These are phyloP conservation scores for Drosophila emarginata DNA, from an alignment of 2,888 invertebrate genomes.

Conservation along the genomic window DNA sequence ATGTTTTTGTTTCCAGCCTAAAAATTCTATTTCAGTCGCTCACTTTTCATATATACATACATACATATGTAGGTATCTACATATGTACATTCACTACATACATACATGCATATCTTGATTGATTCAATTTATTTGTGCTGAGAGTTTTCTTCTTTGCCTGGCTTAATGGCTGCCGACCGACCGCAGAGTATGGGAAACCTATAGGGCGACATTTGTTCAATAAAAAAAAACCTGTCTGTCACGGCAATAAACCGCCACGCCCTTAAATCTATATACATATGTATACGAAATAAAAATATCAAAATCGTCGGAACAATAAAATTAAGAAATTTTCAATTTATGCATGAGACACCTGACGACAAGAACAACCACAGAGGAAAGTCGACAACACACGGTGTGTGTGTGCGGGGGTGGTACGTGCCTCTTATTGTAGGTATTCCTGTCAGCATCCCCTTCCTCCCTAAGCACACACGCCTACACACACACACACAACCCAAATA, in stretches of 20 bases:
- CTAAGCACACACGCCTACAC: slow-evolving; percentile 4
- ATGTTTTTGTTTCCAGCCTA: not conserved
- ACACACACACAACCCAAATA: slow-evolving; percentile 22
- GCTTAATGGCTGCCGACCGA: slow-evolving; percentile 44
- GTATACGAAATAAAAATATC: slow-evolving; percentile 39
- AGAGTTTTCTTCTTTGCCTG: slow-evolving; percentile 27
- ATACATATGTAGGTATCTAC: not conserved
- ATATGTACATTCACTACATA: not conserved
- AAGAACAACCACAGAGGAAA: slow-evolving; percentile 13
- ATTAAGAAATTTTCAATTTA: slow-evolving; percentile 77
- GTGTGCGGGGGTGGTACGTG: no score
- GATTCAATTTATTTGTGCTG: slow-evolving; percentile 58
- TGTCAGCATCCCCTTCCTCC: slow-evolving; percentile 28
- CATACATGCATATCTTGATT: slow-evolving; percentile 35
- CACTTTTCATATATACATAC: not conserved
- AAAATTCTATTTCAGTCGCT: slow-evolving; percentile 20
- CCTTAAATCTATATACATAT: slow-evolving; percentile 15
- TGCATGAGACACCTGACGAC: slow-evolving; percentile 69
- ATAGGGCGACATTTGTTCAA: slow-evolving; percentile 32
- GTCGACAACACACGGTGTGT: not conserved
- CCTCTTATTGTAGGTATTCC: slow-evolving; percentile 16
- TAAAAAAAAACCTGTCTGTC: slow-evolving; percentile 31
- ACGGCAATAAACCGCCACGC: slow-evolving; percentile 56
- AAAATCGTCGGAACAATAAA: slow-evolving; percentile 65
- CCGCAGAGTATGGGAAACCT: slow-evolving; percentile 24